Percentiles rank a stretch among this genome's conserved stretches.
Conservation (phyloP, 2,797 vertebrate genomes). For the Simalia tracyae region DNA sequence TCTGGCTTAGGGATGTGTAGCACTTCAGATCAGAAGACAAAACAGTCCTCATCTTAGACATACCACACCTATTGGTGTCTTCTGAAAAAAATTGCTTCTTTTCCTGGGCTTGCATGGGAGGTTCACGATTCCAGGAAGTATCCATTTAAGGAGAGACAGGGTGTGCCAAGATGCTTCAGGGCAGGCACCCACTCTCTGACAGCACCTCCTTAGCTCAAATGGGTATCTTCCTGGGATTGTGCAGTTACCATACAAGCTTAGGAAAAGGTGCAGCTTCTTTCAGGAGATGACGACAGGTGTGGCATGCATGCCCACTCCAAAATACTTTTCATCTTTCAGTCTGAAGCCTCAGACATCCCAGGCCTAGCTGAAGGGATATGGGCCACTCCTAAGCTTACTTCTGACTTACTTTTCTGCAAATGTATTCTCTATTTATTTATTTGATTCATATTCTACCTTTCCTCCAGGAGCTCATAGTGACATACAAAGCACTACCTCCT, state of each 20-base stretch:
- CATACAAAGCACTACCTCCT: not conserved
- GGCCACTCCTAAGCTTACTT: not conserved
- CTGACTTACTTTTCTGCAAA: not conserved
- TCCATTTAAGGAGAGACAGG: not conserved
- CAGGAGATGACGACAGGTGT: not conserved
- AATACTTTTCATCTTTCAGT: not conserved
- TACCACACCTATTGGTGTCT: not conserved
- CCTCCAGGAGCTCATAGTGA: not conserved
- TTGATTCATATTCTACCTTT: not conserved
- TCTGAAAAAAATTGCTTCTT: not conserved
- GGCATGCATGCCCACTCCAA: not conserved
- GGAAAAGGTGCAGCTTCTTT: not conserved
- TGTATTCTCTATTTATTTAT: rapidly evolving
- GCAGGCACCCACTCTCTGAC: not conserved
- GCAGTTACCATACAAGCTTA: not conserved
- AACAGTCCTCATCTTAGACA: not conserved
- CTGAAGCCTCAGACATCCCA: not conserved
- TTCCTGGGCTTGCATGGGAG: not conserved
- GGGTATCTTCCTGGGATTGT: not conserved
- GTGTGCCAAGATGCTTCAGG: not conserved
- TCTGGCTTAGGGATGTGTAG: not conserved
- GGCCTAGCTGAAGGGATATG: not conserved
- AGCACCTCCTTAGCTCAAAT: not conserved
- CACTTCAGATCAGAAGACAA: not conserved
- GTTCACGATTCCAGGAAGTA: not conserved